Conservation (phyloP, 2,888 invertebrate species). For the Argyresthia albistria region DNA sequence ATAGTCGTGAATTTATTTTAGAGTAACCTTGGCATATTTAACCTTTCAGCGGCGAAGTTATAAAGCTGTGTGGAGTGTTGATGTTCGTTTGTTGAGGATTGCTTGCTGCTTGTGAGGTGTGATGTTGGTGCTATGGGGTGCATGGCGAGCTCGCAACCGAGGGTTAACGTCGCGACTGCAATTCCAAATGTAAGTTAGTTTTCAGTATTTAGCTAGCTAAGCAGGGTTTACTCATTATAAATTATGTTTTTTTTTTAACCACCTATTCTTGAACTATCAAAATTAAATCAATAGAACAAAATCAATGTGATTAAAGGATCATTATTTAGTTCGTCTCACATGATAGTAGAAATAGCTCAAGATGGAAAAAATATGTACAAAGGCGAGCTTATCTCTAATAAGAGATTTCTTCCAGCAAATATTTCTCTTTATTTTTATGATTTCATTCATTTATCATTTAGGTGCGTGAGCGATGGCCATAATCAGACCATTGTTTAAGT, state of each 20-base stretch:
- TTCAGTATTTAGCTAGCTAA: too few relatives aligned
- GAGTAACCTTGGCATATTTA: slow-evolving; percentile 38
- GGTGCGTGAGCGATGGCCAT: too few relatives aligned
- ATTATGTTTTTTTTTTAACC: not conserved
- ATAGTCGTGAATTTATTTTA: not conserved
- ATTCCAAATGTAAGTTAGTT: slow-evolving; percentile 27
- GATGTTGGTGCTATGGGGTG: slow-evolving; percentile 49
- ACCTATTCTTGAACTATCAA: not conserved
- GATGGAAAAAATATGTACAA: too few relatives aligned
- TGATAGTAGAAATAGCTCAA: not conserved
- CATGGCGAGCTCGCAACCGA: slow-evolving; percentile 29
- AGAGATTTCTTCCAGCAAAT: too few relatives aligned
- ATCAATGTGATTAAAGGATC: not conserved
- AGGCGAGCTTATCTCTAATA: too few relatives aligned
- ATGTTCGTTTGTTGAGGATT: not conserved
- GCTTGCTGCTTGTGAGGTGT: not conserved
- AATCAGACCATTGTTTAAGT: too few relatives aligned
- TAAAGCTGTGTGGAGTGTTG: not conserved
- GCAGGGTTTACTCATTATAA: too few relatives aligned
- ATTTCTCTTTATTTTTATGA: too few relatives aligned
- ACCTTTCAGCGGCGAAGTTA: slow-evolving; percentile 12
- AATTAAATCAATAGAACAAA: not conserved
- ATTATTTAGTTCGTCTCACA: too few relatives aligned
- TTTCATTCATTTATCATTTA: too few relatives aligned
- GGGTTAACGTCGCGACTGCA: slow-evolving; percentile 22